Base-by-base conservation (phyloP, 2,797 vertebrate genomes). In the Coendou prehensilis region DNA sequence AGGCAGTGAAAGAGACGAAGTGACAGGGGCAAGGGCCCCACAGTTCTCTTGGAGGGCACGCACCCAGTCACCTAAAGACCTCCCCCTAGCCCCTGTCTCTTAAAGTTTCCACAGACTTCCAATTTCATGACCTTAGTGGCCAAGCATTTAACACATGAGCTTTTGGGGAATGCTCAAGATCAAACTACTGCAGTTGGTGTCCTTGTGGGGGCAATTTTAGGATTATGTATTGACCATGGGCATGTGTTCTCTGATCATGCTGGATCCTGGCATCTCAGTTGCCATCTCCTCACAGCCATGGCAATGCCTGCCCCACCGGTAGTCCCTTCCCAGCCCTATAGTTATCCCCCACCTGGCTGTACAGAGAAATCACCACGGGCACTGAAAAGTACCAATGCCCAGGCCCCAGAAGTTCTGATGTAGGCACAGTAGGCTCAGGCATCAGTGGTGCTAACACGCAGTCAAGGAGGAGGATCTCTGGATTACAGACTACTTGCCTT, bases 221-320 rank as follows among this genome's bases (percentile, higher is more conserved):
- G 63, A 64, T 78, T 67, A 10, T 37, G 20, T 45, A 79, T 57
- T 37, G 56, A 92, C 33, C 63, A 41, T 41, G 22, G 83, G 26
- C 69, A 26, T 93, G 3, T 86, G 30, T 84, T 91, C 86, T 97
- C 37, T 57, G 56, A 11, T 87, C 37, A 73, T 64, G 30, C 45
- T 30, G 56, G n/a, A 14, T 83, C 26, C 50, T 61, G 41, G 61
- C 11, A 28, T 67, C 26, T 73, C 63, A 41, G 5, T 26, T 30
- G 45, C 14, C 33, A 85, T 85, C 54, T 57, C 30, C 20, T 7
- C 23, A 59, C 9, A 56, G 26, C 50, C 33, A 0, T 4, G 50
- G 5, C 28, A 33, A 0, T 33, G 10, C 6, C 0, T 20, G 59
- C n/a, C 30, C 10, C 15, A 7, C 7, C 2, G 9, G 56, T 28